Evolutionary conservation across 1,140 invertebrate genomes (phyloP).

Genomic region (Drosophila parabipectinata): DNA sequence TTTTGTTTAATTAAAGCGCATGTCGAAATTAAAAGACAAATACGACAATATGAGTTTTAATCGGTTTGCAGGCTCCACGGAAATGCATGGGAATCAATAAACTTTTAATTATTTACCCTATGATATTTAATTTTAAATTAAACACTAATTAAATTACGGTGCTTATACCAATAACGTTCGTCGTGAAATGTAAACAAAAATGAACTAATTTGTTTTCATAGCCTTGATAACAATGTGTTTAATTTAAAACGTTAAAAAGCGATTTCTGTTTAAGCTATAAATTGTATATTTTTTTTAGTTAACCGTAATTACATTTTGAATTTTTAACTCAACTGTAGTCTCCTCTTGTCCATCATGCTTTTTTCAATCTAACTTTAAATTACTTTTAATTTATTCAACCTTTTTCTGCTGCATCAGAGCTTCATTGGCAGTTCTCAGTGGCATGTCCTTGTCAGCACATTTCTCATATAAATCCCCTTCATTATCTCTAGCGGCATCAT

Average conservation of each 20-base stretch:
- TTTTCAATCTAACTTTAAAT: constrained; percentile 42
- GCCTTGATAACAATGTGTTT: not conserved
- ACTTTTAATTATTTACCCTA: not conserved
- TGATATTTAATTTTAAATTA: not conserved
- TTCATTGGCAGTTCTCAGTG: constrained; percentile 15
- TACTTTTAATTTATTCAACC: constrained; percentile 35
- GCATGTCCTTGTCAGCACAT: constrained; percentile 33
- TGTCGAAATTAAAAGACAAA: constrained; percentile 39
- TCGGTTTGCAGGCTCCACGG: not conserved
- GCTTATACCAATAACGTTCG: too few species aligned
- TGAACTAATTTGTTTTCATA: not conserved
- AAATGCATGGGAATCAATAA: constrained; percentile 2
- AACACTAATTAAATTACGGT: not conserved
- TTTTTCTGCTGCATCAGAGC: constrained; percentile 38
- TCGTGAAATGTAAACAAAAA: not conserved
- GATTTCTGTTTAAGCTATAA: not conserved
- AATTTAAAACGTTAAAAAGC: not conserved
- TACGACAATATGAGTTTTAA: constrained; percentile 4
- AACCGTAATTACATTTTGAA: not conserved
- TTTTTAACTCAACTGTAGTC: not conserved
- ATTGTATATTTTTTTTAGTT: not conserved
- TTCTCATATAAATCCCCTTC: constrained; percentile 28
- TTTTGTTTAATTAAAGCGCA: constrained; percentile 56
- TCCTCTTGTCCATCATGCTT: not conserved
- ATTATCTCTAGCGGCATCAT: not conserved